Conservation (phyloP, 1,140 invertebrate genomes). For the Dolichoris vasculosae region DNA sequence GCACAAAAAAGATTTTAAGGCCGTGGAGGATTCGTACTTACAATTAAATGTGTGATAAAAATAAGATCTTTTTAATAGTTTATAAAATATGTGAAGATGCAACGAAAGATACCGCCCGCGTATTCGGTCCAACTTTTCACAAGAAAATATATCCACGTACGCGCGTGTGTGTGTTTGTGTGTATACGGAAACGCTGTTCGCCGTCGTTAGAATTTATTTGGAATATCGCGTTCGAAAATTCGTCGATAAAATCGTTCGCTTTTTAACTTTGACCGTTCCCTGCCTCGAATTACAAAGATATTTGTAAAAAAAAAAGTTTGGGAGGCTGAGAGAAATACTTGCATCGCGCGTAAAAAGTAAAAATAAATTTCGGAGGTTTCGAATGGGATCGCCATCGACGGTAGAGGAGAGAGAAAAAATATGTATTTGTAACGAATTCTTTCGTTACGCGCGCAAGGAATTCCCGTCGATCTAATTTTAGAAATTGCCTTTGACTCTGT, state of each 20-base stretch:
- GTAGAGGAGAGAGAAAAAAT: not conserved
- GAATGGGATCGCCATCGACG: not conserved
- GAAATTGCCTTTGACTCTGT: not conserved
- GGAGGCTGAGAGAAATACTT: no score
- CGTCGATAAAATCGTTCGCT: no score
- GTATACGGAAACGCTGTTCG: no score
- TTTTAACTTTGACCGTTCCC: no score
- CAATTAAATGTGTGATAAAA: not conserved
- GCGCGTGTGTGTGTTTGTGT: no score
- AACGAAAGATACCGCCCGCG: not conserved
- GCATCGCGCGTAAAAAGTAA: no score
- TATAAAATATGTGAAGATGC: not conserved
- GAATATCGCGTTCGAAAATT: no score
- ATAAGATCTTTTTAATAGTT: not conserved
- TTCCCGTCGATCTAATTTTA: not conserved
- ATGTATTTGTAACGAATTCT: not conserved
- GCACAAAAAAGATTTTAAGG: slow-evolving; percentile 1
- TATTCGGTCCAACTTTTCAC: not conserved
- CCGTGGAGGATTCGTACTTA: not conserved
- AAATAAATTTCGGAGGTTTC: no score
- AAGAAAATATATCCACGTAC: no score
- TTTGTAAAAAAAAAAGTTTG: no score
- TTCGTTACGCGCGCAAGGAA: not conserved
- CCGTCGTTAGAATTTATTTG: no score
- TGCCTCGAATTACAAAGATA: no score